phyloP scores from a whole-genome alignment of 2,797 vertebrate species.

The Anguilla marmorata region DNA sequence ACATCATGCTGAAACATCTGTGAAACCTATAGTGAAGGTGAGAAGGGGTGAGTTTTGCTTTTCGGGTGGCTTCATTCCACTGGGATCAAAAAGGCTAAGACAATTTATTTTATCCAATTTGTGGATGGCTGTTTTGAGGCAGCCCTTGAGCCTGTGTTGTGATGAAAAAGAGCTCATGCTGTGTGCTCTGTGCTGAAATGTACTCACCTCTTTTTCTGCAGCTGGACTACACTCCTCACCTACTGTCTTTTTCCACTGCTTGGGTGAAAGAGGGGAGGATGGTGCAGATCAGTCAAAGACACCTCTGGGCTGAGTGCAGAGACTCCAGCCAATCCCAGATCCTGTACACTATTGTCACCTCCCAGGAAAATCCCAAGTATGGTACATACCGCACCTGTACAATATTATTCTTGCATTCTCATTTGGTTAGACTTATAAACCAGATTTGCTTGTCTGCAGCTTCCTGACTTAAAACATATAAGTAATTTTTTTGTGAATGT shows the following conservation, averaged over 20 bases:
- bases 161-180: not conserved
- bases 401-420: not conserved
- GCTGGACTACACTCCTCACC: constrained; percentile 62
- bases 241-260: constrained; percentile 73
- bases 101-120: not conserved
- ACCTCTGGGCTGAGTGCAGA: constrained; percentile 73
- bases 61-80: not conserved
- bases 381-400: constrained; percentile 66
- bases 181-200: constrained; percentile 26
- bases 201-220: constrained; percentile 49
- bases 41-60: not conserved
- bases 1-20: not conserved
- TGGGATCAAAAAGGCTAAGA: not conserved
- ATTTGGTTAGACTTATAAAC: not conserved
- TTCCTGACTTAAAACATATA: not conserved
- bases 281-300: constrained; percentile 82
- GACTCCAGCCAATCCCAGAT: constrained; percentile 75
- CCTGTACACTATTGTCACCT: constrained; percentile 76
- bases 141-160: not conserved
- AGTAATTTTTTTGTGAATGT: not conserved
- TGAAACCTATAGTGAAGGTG: not conserved
- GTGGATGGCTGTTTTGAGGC: constrained; percentile 12
- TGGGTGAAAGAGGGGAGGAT: constrained; percentile 92
- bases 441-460: not conserved
- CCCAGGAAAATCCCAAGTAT: constrained; percentile 71